A percentile compares a stretch with the other conserved stretches of the same genome.
These are phyloP conservation scores for Apis cerana DNA, from an alignment of 1,140 invertebrate species.

Conservation along the genomic window DNA sequence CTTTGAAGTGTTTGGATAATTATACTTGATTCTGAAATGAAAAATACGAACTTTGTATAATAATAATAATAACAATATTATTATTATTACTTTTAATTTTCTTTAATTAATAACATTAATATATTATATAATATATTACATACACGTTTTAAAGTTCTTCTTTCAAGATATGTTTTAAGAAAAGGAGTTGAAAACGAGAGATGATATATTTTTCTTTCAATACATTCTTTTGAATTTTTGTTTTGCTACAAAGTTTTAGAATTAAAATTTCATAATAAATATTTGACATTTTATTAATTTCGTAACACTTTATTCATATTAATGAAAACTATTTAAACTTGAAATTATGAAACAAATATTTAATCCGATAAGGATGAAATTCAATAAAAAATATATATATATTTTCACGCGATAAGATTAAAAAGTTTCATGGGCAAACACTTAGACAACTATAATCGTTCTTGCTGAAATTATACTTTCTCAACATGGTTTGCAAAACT, in stretches of 20 bases:
- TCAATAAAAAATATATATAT: not conserved
- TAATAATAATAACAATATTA: too few species aligned
- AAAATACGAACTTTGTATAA: not conserved
- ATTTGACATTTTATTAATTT: too few species aligned
- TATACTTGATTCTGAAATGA: too few species aligned
- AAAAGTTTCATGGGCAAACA: constrained; percentile 8
- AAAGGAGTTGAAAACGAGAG: not conserved
- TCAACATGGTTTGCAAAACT: not conserved
- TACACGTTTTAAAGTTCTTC: not conserved
- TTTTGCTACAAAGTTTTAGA: not conserved
- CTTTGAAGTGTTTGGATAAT: too few species aligned
- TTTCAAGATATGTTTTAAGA: not conserved
- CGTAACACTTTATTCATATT: too few species aligned
- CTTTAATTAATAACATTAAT: not conserved
- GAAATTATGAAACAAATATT: not conserved
- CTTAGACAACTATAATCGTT: not conserved
- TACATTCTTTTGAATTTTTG: constrained; percentile 2
- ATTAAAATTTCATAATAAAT: not conserved
- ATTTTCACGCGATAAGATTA: too few species aligned
- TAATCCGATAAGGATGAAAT: not conserved
- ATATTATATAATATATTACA: not conserved
- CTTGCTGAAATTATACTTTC: not conserved
- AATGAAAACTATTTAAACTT: not conserved
- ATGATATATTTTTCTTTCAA: not conserved
- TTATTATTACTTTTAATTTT: not conserved